Evolutionary conservation across 2,797 vertebrate genomes (phyloP).

Genomic region (Leuciscus waleckii): DNA sequence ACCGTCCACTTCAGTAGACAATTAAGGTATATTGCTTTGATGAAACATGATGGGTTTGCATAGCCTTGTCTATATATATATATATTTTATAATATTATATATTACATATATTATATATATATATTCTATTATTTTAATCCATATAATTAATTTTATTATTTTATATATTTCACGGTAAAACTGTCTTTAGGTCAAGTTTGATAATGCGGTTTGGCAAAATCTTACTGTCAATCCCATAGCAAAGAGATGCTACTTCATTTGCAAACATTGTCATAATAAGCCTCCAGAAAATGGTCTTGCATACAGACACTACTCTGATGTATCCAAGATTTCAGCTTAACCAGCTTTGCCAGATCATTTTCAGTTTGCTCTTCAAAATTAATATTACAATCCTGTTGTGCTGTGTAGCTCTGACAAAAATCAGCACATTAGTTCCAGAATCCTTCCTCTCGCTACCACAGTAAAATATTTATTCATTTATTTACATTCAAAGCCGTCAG

Average conservation of each 20-base stretch:
- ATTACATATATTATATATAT: too few species aligned
- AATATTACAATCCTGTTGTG: conserved; percentile 18
- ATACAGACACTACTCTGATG: conserved; percentile 17
- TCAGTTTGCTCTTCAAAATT: neutral
- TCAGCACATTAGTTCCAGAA: conserved; percentile 30
- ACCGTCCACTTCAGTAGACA: conserved; percentile 1
- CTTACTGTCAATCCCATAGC: neutral
- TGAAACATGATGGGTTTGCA: conserved; percentile 1
- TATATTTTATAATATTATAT: too few species aligned
- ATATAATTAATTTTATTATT: neutral
- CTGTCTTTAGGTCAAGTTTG: neutral
- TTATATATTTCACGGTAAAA: neutral
- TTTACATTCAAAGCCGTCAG: conserved; percentile 14
- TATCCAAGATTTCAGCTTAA: neutral
- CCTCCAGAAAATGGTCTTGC: neutral
- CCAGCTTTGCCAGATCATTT: conserved; percentile 28
- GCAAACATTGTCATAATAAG: conserved; percentile 8
- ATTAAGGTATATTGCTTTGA: neutral
- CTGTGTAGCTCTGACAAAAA: conserved; percentile 23
- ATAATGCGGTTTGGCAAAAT: neutral
- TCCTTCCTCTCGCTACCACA: conserved; percentile 6
- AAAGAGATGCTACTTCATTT: neutral
- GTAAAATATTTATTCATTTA: conserved; percentile 7
- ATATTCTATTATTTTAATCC: too few species aligned
- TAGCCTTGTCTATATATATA: neutral